phyloP scores from a whole-genome alignment of 2,888 invertebrate species.

The Tiliacea citrago region DNA sequence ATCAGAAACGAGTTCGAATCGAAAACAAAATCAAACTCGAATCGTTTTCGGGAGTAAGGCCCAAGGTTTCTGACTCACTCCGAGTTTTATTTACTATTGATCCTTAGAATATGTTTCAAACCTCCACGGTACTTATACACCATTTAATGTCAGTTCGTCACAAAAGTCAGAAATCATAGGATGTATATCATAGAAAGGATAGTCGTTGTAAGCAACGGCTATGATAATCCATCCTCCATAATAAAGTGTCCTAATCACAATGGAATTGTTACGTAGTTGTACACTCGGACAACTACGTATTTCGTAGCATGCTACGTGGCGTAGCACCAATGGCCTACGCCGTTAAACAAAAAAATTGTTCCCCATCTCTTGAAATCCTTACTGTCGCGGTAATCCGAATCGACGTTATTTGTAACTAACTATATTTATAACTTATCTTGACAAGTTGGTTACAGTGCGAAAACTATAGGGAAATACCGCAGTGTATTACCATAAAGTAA shows the following conservation, averaged over 20 bases:
- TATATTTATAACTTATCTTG: conserved; percentile 38
- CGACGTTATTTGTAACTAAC: conserved; percentile 20
- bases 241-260: background rate
- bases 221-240: background rate
- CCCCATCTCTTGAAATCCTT: background rate
- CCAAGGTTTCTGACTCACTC: no score
- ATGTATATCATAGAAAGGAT: background rate
- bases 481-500: conserved; percentile 57
- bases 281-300: conserved; percentile 17
- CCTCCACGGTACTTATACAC: no score
- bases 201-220: no score
- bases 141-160: background rate
- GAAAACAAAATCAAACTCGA: no score
- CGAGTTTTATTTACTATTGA: background rate
- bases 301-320: conserved; percentile 31
- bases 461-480: conserved; percentile 53
- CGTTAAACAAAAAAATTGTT: background rate
- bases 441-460: conserved; percentile 28
- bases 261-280: conserved; percentile 11
- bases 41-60: no score
- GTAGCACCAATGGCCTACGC: background rate
- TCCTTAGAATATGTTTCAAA: background rate
- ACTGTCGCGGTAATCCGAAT: conserved; percentile 17
- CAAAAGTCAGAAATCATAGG: background rate
- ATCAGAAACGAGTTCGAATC: no score